A percentile compares a stretch with the other conserved stretches of the same genome.
phyloP scores from a whole-genome alignment of 1,140 invertebrate genomes.

The Littorina saxatilis region DNA sequence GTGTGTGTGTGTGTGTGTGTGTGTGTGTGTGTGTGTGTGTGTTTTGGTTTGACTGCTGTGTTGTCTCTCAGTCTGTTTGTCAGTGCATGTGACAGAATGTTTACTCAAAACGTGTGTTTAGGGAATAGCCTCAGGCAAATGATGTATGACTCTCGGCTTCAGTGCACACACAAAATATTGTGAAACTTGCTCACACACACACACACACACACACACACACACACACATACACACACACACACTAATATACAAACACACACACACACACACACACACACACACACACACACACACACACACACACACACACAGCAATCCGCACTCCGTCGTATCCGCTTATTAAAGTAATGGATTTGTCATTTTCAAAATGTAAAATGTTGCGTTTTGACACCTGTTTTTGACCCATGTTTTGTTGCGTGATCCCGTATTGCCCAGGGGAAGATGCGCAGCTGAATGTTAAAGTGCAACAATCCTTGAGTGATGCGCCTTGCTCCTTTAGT shows the following conservation, averaged over 20 bases:
- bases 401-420: too few species aligned
- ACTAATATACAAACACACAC: not conserved
- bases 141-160: not conserved
- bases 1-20: conserved; percentile 15
- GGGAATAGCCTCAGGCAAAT: too few species aligned
- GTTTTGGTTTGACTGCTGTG: not conserved
- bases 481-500: not conserved
- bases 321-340: too few species aligned
- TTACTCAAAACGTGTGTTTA: too few species aligned
- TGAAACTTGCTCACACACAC: too few species aligned
- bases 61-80: not conserved
- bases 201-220: not conserved
- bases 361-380: not conserved
- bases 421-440: too few species aligned
- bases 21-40: conserved; percentile 9
- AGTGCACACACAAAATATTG: too few species aligned
- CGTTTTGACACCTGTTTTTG: not conserved
- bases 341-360: too few species aligned
- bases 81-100: not conserved
- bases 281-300: not conserved
- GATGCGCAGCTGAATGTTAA: too few species aligned
- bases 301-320: not conserved
- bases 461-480: not conserved
- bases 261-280: not conserved
- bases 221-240: not conserved